Percentiles rank a stretch among this genome's conserved stretches.
These are phyloP conservation scores for Carlito syrichta DNA, from an alignment of 2,113 vertebrate genomes.

Conservation along the genomic window DNA sequence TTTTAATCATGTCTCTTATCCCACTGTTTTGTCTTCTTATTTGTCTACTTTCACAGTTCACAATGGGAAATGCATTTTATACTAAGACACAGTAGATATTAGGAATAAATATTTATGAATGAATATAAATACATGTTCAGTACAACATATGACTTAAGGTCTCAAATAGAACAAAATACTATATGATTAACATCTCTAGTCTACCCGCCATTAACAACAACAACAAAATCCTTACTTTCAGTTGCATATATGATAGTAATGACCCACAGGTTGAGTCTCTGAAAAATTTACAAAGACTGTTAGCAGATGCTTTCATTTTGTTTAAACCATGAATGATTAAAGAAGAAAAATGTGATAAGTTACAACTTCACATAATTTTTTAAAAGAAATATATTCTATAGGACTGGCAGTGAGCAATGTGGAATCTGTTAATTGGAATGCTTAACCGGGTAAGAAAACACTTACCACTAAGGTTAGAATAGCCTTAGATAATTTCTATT, in stretches of 20 bases:
- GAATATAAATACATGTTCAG: background rate
- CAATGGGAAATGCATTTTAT: background rate
- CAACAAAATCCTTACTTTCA: background rate
- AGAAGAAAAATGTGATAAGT: background rate
- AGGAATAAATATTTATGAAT: background rate
- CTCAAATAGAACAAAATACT: background rate
- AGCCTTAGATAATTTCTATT: background rate
- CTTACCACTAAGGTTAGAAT: background rate
- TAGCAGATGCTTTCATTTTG: background rate
- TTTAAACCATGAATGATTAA: background rate
- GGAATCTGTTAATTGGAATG: background rate
- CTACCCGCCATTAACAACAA: background rate
- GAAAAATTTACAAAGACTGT: background rate
- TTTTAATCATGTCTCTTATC: background rate
- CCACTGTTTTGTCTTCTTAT: background rate
- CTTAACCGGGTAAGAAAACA: background rate
- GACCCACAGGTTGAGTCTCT: background rate
- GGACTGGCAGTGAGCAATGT: background rate
- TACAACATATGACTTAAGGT: background rate
- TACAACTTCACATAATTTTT: background rate
- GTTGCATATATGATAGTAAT: background rate
- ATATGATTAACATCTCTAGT: background rate
- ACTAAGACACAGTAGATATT: background rate
- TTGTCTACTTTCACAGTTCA: background rate
- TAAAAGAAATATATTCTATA: background rate